phyloP scores from a whole-genome alignment of 1,140 invertebrate genomes.

The Belonocnema kinseyi region DNA sequence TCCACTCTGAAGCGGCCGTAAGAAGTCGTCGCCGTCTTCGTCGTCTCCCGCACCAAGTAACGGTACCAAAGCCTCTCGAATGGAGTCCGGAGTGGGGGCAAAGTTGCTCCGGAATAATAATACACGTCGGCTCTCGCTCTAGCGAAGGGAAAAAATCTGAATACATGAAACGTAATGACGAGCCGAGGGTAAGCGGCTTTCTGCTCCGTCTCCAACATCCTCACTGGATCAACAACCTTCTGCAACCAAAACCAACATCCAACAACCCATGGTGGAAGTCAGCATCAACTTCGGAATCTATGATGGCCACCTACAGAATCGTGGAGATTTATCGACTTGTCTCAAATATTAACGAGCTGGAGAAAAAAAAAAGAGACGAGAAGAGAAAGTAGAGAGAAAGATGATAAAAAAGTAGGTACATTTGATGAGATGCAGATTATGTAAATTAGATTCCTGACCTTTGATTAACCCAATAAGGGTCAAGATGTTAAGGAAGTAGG shows the following conservation, averaged over 20 bases:
- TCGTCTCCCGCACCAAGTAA: conserved; percentile 47
- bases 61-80: conserved; percentile 53
- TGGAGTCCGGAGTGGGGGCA: conserved; percentile 58
- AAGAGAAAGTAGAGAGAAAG: conserved; percentile 29
- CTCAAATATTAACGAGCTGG: conserved; percentile 34
- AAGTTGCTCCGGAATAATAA: conserved; percentile 77
- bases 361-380: conserved; percentile 37
- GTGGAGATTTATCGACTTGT: conserved; percentile 22
- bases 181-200: conserved; percentile 64
- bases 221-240: not conserved
- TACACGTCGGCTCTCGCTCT: conserved; percentile 67
- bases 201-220: conserved; percentile 23
- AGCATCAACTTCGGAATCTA: conserved; percentile 12
- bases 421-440: no score
- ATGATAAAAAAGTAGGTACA: conserved; percentile 34
- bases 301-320: conserved; percentile 17
- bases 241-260: not conserved
- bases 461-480: no score
- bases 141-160: conserved; percentile 72
- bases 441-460: no score
- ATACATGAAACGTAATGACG: conserved; percentile 76
- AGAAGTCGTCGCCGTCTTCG: conserved; percentile 60
- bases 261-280: not conserved
- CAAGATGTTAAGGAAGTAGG: not conserved
- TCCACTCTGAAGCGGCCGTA: conserved; percentile 61